Conservation (phyloP, 1,140 invertebrate species). For the Copidosoma floridanum region DNA sequence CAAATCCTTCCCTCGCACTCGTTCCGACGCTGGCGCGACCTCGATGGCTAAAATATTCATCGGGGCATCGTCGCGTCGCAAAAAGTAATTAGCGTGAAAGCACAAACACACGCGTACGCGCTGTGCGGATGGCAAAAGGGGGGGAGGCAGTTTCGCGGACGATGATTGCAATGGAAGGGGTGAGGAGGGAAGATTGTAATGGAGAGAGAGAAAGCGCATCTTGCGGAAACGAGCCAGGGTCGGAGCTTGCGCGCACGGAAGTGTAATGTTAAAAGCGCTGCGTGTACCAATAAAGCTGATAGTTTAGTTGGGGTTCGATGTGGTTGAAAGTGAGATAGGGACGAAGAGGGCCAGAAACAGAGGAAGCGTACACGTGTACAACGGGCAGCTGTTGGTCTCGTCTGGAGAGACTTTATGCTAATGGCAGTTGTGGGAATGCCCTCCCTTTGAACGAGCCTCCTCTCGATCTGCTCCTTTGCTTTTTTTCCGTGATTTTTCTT, state of each 20-base stretch:
- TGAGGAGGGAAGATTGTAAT: slow-evolving; percentile 10
- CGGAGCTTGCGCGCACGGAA: slow-evolving; percentile 13
- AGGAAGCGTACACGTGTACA: no score
- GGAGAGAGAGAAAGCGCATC: not conserved
- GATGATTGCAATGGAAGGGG: no score
- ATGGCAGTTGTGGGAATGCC: slow-evolving; percentile 44
- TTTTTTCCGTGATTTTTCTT: not conserved
- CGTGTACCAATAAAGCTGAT: slow-evolving; percentile 47
- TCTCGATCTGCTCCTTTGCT: not conserved
- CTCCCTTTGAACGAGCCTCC: slow-evolving; percentile 19
- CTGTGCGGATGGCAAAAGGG: no score
- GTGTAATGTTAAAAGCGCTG: slow-evolving; percentile 40
- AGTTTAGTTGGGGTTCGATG: slow-evolving; percentile 38
- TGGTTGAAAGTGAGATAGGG: no score
- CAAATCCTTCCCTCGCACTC: no score
- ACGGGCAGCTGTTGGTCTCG: slow-evolving; percentile 44
- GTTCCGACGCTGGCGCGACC: no score
- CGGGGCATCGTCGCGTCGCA: no score
- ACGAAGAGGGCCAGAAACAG: slow-evolving; percentile 10
- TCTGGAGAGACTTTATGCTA: slow-evolving; percentile 49
- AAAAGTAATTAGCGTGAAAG: slow-evolving; percentile 5
- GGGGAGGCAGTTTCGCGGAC: no score
- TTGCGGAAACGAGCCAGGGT: slow-evolving; percentile 11
- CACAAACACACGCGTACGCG: no score
- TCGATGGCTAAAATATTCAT: no score